A percentile compares a stretch with the other conserved stretches of the same genome.
Evolutionary conservation across 2,113 vertebrate genomes (phyloP).

Genomic region (Pholis gunnellus): DNA sequence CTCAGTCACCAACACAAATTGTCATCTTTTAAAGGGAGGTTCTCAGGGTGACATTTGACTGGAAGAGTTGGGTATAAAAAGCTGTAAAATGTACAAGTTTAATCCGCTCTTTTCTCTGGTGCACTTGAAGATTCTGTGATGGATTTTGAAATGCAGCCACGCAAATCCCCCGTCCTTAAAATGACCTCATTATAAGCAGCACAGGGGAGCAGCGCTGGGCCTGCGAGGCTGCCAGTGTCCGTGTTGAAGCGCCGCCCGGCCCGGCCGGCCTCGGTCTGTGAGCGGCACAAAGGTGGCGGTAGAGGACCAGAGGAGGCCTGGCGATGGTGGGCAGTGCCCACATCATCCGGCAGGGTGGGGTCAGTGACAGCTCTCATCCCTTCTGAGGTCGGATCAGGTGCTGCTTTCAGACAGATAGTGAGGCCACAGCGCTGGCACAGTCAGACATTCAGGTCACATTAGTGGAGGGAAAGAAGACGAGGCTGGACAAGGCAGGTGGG

Average conservation of each 20-base stretch:
- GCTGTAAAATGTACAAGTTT: constrained; percentile 17
- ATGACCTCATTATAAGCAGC: constrained; percentile 67
- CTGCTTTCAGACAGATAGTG: constrained; percentile 55
- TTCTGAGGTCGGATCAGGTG: constrained; percentile 66
- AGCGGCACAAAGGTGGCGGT: constrained; percentile 66
- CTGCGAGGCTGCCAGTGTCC: constrained; percentile 30
- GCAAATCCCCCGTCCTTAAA: constrained; percentile 67
- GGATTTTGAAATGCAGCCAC: constrained; percentile 52
- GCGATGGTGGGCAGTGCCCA: constrained; percentile 33
- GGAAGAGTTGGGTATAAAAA: neutral
- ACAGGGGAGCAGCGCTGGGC: constrained; percentile 36
- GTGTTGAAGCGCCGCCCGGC: neutral
- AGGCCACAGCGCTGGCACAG: constrained; percentile 61
- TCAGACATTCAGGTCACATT: constrained; percentile 78
- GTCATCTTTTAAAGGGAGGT: neutral
- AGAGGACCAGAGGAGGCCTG: constrained; percentile 58
- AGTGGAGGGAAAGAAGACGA: constrained; percentile 57
- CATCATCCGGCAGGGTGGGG: constrained; percentile 62
- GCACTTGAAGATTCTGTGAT: constrained; percentile 28
- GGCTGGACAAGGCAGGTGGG: constrained; percentile 64
- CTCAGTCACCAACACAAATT: neutral
- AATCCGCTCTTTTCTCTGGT: constrained; percentile 17
- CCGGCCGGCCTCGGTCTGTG: neutral
- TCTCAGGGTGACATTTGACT: neutral
- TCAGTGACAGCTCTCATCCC: constrained; percentile 38